Percentiles rank a stretch among this genome's conserved stretches.
phyloP scores from a whole-genome alignment of 2,113 vertebrate genomes.

The Trichomycterus rosablanca region DNA sequence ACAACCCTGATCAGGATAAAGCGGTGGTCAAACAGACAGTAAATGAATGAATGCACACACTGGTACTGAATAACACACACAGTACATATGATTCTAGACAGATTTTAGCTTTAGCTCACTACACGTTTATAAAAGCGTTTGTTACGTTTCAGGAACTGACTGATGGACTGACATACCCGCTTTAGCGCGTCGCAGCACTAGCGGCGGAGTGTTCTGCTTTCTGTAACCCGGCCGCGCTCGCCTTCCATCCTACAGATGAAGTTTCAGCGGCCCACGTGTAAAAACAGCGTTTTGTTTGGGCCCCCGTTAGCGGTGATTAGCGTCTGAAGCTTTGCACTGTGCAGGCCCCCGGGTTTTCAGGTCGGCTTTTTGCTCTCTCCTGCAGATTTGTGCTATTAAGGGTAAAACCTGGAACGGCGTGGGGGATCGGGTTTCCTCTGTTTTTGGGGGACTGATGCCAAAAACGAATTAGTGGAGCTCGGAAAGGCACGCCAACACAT shows the following conservation, averaged over 20 bases:
- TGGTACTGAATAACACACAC: too few relatives aligned
- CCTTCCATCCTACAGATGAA: constrained; percentile 24
- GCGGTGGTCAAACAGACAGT: too few relatives aligned
- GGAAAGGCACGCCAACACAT: constrained; percentile 24
- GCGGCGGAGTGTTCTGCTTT: constrained; percentile 20
- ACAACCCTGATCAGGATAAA: too few relatives aligned
- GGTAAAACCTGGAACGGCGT: constrained; percentile 41
- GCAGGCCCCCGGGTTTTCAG: constrained; percentile 42
- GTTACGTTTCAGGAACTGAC: too few relatives aligned
- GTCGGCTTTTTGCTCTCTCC: constrained; percentile 37
- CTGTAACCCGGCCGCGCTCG: constrained; percentile 6
- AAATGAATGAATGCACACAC: too few relatives aligned
- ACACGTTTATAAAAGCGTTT: too few relatives aligned
- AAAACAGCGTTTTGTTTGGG: constrained; percentile 48
- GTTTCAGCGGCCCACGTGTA: constrained; percentile 18
- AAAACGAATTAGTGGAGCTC: constrained; percentile 49
- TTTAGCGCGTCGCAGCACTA: too few relatives aligned
- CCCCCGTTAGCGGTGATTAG: constrained; percentile 46
- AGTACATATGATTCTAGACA: too few relatives aligned
- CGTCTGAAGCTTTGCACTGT: constrained; percentile 34
- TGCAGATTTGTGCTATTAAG: constrained; percentile 54
- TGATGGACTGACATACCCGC: too few relatives aligned
- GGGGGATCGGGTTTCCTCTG: constrained; percentile 48
- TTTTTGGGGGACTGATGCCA: constrained; percentile 47
- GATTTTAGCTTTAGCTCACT: too few relatives aligned